Percentiles rank a stretch among this genome's conserved stretches.
Evolutionary conservation across 2,113 vertebrate species (phyloP).

Genomic region (Pygoscelis antarcticus): DNA sequence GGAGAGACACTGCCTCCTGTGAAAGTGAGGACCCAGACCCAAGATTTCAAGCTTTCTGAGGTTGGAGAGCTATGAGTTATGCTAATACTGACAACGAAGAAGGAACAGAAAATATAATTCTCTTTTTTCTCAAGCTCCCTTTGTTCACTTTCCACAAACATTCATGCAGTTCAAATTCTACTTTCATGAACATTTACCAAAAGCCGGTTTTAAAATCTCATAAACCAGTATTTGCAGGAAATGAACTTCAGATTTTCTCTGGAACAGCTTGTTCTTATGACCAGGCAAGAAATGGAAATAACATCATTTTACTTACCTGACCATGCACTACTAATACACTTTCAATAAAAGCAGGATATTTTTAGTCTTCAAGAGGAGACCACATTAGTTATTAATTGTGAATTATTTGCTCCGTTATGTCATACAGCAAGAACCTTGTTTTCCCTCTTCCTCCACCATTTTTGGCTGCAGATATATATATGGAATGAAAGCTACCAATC

Average conservation of each 20-base stretch:
- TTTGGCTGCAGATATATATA: background rate
- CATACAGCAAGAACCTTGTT: background rate
- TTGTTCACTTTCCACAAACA: background rate
- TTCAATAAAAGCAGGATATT: background rate
- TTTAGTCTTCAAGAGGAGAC: background rate
- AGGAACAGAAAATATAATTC: background rate
- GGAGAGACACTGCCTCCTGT: background rate
- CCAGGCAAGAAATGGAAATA: background rate
- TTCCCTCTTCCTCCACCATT: background rate
- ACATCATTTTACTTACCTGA: background rate
- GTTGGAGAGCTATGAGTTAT: background rate
- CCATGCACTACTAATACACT: background rate
- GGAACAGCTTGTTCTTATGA: background rate
- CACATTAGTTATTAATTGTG: background rate
- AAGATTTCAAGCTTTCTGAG: background rate
- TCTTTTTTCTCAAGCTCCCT: background rate
- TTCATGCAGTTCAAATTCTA: background rate
- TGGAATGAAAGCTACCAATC: background rate
- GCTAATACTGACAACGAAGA: background rate
- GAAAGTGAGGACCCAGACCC: background rate
- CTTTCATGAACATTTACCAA: background rate
- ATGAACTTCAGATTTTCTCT: slow-evolving; percentile 26
- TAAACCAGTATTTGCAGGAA: slow-evolving; percentile 8
- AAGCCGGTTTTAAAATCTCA: background rate
- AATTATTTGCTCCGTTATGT: background rate